Evolutionary conservation across 2,113 vertebrate genomes (phyloP).

Genomic region (Coreoperca whiteheadi): DNA sequence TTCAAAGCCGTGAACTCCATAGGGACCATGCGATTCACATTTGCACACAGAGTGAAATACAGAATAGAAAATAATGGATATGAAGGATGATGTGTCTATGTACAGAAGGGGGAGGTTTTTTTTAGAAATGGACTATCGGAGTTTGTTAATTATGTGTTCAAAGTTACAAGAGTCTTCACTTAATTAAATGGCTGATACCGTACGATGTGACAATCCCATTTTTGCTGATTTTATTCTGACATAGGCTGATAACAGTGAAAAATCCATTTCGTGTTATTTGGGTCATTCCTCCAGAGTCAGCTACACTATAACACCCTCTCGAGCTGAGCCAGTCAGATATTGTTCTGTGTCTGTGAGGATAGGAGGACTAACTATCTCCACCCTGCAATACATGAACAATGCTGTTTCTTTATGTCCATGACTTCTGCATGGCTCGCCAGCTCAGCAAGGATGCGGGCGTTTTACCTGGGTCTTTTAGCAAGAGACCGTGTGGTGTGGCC

Average conservation of each 20-base stretch:
- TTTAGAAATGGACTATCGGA: background rate
- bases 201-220: constrained; percentile 10
- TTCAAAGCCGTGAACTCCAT: constrained; percentile 42
- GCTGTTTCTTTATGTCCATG: background rate
- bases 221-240: constrained; percentile 24
- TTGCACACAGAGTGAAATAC: constrained; percentile 24
- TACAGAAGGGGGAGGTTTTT: background rate
- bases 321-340: constrained; percentile 16
- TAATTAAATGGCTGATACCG: background rate
- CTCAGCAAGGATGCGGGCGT: background rate
- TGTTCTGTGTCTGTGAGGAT: constrained; percentile 13
- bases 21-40: constrained; percentile 34
- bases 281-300: constrained; percentile 21
- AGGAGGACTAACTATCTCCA: background rate
- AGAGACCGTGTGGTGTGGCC: background rate
- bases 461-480: background rate
- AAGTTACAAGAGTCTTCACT: background rate
- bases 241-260: background rate
- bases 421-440: background rate
- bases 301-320: constrained; percentile 14
- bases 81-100: background rate
- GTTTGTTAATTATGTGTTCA: constrained; percentile 23
- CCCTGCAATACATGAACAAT: background rate
- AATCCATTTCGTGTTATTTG: constrained; percentile 27
- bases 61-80: background rate